Evolutionary conservation across 1,140 invertebrate species (phyloP), one percentile per base, ranked within the genome.

Genomic region (Gryon sp.): DNA sequence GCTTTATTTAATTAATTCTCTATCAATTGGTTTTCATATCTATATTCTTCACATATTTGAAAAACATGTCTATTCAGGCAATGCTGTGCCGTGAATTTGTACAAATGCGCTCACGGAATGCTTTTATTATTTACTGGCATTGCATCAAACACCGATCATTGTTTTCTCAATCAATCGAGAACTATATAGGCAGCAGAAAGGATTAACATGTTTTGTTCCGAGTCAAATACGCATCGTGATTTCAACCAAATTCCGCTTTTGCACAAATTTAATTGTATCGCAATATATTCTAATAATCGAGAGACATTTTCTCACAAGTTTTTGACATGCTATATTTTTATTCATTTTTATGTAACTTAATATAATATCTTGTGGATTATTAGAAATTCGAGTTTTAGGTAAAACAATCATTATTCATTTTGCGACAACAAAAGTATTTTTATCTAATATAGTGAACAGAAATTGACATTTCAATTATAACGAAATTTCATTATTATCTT

Each of bases 91-190:
- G 32, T 45, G 40, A 48, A 77, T 72, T 72, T 65, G 53, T 55
- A 68, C 68, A 69, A 78, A 73, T 73, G 68, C 68, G 36, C 72
- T 66, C 55, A 20, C 19, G 62, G 55, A 72, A 75, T 75, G 75
- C 52, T 62, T 78, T 72, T 63, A 78, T 78, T 78, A 78, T 78
- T 73, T 68, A 60, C 62, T 75, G 57, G 68, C 41, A 69, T 73
- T 41, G 68, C 69, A 69, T 78, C 68, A 73, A 78, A 78, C 68
- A 68, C 38, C 60, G 63, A 59, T 78, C 75, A 78, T 78, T 78
- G 68, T 73, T 78, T 78, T 78, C 75, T 78, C 75, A 78, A 78
- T 73, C 75, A 78, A 68, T 78, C 75, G 75, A 45, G 16, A 73
- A 43, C 68, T 63, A 45, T 69, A 63, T 32, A 59, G 18, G 15